A percentile compares a stretch with the other conserved stretches of the same genome.
These are phyloP conservation scores for Leucoraja erinaceus DNA, from an alignment of 2,113 vertebrate species.

Conservation along the genomic window DNA sequence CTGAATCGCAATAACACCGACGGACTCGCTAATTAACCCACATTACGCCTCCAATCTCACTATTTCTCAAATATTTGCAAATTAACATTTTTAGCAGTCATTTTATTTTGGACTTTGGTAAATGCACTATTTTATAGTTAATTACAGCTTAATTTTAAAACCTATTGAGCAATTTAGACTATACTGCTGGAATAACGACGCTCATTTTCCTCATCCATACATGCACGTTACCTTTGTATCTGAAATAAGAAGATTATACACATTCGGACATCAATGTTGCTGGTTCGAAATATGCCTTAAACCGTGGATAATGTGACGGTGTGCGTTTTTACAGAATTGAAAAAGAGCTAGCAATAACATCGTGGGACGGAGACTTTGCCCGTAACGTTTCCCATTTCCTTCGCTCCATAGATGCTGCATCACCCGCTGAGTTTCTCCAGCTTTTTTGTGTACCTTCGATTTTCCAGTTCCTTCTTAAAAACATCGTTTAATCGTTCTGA, in stretches of 20 bases:
- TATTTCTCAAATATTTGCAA: not conserved
- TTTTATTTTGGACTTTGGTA: not conserved
- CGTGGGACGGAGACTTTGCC: too few relatives aligned
- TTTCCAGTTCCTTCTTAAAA: too few relatives aligned
- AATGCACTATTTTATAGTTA: too few relatives aligned
- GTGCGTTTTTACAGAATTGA: not conserved
- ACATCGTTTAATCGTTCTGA: not conserved
- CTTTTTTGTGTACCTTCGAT: too few relatives aligned
- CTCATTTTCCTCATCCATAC: not conserved
- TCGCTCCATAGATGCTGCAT: too few relatives aligned
- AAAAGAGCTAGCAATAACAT: not conserved
- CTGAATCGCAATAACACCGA: not conserved
- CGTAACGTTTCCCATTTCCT: too few relatives aligned
- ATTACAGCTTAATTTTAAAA: too few relatives aligned
- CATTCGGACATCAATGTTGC: not conserved
- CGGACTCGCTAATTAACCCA: not conserved
- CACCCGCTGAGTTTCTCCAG: too few relatives aligned
- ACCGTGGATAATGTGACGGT: not conserved
- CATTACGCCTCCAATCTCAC: not conserved
- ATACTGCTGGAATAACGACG: not conserved
- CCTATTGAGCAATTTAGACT: not conserved
- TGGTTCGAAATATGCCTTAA: not conserved
- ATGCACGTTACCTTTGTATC: too few relatives aligned
- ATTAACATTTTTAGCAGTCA: not conserved
- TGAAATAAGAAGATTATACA: not conserved